These are phyloP conservation scores for Mechanitis messenoides DNA, from an alignment of 2,888 invertebrate genomes.

Conservation along the genomic window DNA sequence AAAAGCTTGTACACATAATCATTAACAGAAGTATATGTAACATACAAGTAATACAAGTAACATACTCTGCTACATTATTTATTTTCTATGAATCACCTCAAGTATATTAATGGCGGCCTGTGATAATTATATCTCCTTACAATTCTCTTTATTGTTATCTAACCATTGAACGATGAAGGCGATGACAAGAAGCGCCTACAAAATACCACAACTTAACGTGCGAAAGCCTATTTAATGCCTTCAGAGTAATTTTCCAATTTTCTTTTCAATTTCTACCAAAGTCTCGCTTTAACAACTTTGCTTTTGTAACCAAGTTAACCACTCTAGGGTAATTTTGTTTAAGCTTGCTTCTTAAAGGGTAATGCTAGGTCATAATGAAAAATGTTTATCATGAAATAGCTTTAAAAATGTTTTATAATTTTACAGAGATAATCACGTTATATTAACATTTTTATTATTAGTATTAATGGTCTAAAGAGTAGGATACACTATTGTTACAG, in stretches of 20 bases:
- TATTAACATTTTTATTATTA: no score
- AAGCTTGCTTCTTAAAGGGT: slow-evolving; percentile 23
- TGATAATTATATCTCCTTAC: neutral
- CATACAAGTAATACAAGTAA: no score
- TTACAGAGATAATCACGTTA: neutral
- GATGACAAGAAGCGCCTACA: slow-evolving; percentile 6
- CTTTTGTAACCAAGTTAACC: slow-evolving; percentile 31
- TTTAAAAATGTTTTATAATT: slow-evolving; percentile 6
- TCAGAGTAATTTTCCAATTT: slow-evolving; percentile 34
- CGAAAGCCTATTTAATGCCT: slow-evolving; percentile 28
- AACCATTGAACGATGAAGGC: slow-evolving; percentile 1
- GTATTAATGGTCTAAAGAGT: no score
- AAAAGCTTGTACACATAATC: no score
- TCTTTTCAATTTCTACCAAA: slow-evolving; percentile 33
- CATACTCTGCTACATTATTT: neutral
- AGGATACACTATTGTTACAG: no score
- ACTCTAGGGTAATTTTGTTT: slow-evolving; percentile 26
- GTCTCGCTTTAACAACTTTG: slow-evolving; percentile 30
- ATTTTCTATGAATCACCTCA: neutral
- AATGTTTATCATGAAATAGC: slow-evolving; percentile 26
- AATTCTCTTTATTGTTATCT: neutral
- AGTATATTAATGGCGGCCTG: neutral
- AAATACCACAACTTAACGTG: slow-evolving; percentile 25
- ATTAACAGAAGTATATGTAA: no score
- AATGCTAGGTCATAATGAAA: slow-evolving; percentile 23